Evolutionary conservation across 37 sponge, comb jelly and placozoan species (phyloP), one percentile per base, ranked within the genome.

Genomic region (Amphimedon queenslandica): DNA sequence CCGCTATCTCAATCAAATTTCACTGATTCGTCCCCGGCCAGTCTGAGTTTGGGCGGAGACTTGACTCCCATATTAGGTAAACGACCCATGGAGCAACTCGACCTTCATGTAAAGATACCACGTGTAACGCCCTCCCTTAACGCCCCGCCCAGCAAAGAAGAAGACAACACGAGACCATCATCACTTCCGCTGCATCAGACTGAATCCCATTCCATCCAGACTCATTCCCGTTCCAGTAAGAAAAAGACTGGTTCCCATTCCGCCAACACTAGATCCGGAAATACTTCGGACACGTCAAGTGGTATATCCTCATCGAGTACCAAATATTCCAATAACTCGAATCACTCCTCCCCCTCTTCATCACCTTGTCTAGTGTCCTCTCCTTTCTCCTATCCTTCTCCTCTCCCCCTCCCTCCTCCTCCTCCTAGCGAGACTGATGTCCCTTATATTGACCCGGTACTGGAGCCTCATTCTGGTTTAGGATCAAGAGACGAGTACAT

Each of bases 401-500:
- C 21, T 29, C n/a, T 23, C 27, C 38, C 69, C 2, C 32, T 16
- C 41, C 64, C 37, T 43, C n/a, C 25, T 68, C 42, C 55, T 38
- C 37, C 32, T 24, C 23, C 42, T 23, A 34, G 73, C 38, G 23
- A 42, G 40, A 5, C 36, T 64, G 29, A 36, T 40, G 0, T 40
- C 42, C 0, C 21, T 66, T 3, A 57, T 25, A 29, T 60, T 23
- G 35, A 34, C 3, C 41, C 38, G 23, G 38, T 55, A 3, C 64
- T 24, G 13, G 68, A 25, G 29, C 78, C 78, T 20, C 55, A 42
- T 55, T 72, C 87, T 1, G 47, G 63, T 1, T 60, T 86, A 21
- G 73, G 34, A 1, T 32, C 53, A 6, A 66, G 64, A 2, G 69
- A 41, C 23, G 88, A 81, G 71, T 87, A 87, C 73, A 87, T 87